Percentiles rank a stretch among this genome's conserved stretches.
Evolutionary conservation across 2,888 invertebrate species (phyloP).

Genomic region (Onthophagus sagittarius): DNA sequence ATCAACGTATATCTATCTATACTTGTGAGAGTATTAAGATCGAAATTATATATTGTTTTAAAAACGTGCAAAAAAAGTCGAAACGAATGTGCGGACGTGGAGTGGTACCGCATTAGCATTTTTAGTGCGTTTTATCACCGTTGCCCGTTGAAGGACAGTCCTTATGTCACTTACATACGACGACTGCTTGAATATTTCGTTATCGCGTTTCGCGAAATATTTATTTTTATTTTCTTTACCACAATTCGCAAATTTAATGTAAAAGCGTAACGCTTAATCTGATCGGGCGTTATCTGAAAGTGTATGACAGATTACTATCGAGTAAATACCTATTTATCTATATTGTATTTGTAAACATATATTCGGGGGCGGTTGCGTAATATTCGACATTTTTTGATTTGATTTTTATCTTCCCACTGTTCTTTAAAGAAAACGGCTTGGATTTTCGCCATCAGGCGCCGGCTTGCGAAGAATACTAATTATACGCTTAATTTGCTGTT

Average conservation of each 20-base stretch:
- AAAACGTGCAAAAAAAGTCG: not conserved
- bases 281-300: not conserved
- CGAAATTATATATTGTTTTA: no score
- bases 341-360: conserved; percentile 1
- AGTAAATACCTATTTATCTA: not conserved
- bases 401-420: not conserved
- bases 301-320: not conserved
- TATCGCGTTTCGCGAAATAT: not conserved
- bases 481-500: not conserved
- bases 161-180: not conserved
- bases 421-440: not conserved
- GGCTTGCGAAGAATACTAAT: not conserved
- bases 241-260: not conserved
- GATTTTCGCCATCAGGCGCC: not conserved
- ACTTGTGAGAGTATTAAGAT: not conserved
- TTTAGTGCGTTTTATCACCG: conserved; percentile 3
- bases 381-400: not conserved
- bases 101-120: conserved; percentile 5
- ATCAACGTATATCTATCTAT: conserved; percentile 7
- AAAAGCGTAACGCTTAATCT: not conserved
- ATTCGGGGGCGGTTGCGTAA: not conserved
- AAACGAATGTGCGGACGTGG: not conserved
- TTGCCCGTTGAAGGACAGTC: conserved; percentile 5
- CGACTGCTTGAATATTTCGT: conserved; percentile 1
- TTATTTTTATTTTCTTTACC: not conserved